Percentiles rank a stretch among this genome's conserved stretches.
These are phyloP conservation scores for Simalia tracyae DNA, from an alignment of 2,797 vertebrate species.

Conservation along the genomic window DNA sequence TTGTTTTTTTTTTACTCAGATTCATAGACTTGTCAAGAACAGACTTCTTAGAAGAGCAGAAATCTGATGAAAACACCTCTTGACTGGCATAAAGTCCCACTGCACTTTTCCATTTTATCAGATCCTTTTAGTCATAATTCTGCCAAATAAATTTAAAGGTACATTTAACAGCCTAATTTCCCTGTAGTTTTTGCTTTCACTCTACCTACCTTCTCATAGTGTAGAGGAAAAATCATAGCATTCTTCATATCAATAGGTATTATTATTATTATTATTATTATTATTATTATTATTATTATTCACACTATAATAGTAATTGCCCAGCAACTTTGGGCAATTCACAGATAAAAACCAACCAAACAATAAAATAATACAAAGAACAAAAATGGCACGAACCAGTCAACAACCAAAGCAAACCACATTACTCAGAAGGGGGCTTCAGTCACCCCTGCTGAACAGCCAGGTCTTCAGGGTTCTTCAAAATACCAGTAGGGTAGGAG, in stretches of 20 bases:
- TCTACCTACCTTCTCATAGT: background rate
- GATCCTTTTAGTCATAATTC: background rate
- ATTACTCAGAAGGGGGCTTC: too few species aligned
- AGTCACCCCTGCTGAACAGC: too few species aligned
- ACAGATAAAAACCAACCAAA: background rate
- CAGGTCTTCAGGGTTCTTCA: too few species aligned
- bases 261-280: background rate
- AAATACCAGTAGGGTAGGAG: too few species aligned
- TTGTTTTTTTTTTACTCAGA: too few species aligned
- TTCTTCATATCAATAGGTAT: background rate
- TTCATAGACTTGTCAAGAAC: too few species aligned
- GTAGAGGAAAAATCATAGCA: background rate
- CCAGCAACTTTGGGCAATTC: background rate
- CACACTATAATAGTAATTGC: background rate
- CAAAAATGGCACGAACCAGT: too few species aligned
- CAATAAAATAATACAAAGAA: background rate
- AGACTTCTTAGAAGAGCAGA: too few species aligned
- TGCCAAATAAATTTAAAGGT: background rate
- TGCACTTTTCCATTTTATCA: background rate
- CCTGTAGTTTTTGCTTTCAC: background rate
- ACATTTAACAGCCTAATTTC: background rate
- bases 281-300: too few species aligned
- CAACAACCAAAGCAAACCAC: too few species aligned
- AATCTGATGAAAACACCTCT: too few species aligned
- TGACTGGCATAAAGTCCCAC: too few species aligned